These are phyloP conservation scores for Bombus balteatus DNA, from an alignment of 1,140 invertebrate species.

Conservation along the genomic window DNA sequence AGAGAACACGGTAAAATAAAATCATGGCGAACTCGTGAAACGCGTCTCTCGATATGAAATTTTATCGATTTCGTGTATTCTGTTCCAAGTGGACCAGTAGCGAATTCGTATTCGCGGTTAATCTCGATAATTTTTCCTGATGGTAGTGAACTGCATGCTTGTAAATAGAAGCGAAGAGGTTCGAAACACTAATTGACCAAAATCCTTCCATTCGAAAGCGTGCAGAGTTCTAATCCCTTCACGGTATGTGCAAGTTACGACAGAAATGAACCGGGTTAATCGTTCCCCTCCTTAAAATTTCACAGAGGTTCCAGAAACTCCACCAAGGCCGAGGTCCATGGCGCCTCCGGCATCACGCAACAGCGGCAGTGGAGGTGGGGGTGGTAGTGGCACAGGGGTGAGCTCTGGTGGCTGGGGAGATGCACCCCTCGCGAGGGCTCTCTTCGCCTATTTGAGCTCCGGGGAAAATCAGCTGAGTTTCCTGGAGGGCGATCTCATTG, in stretches of 20 bases:
- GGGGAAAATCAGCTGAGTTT: constrained; percentile 96
- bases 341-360: constrained; percentile 86
- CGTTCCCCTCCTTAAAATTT: constrained; percentile 9
- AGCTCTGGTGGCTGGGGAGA: constrained; percentile 79
- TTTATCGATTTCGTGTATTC: not conserved
- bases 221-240: not conserved
- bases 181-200: not conserved
- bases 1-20: not conserved
- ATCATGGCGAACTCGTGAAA: not conserved
- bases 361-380: constrained; percentile 76
- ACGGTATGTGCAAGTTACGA: constrained; percentile 2
- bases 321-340: constrained; percentile 88
- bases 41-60: not conserved
- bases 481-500: constrained; percentile 94
- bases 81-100: not conserved
- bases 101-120: not conserved
- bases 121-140: not conserved
- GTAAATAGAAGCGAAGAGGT: not conserved
- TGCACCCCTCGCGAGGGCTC: constrained; percentile 89
- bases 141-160: not conserved
- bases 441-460: constrained; percentile 94
- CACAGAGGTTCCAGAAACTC: constrained; percentile 83
- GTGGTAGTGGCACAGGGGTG: constrained; percentile 62
- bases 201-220: not conserved
- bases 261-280: constrained; percentile 16